Base-by-base conservation (phyloP, 2,797 vertebrate species). In the Podargus strigoides region DNA sequence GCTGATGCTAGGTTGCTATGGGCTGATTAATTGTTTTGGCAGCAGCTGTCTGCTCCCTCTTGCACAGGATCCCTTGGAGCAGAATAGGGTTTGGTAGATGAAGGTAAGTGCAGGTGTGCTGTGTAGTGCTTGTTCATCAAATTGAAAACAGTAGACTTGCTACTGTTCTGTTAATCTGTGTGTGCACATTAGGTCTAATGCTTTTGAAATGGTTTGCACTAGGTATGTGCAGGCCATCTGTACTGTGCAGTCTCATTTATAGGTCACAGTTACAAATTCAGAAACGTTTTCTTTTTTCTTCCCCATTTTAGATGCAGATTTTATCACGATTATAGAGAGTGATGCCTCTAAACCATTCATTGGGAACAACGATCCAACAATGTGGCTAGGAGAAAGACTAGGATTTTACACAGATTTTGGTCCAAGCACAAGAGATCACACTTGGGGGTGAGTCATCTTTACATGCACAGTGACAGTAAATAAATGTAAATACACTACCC, bases 391-490 rank as follows among this genome's bases (percentile, higher is more conserved):
- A 52, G 97, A 98, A 95, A 97, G 88, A 68, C 12, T 98, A 85
- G 98, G 97, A 56, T 98, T 98, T 97, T 98, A 98, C 60, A 98
- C 97, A 14, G 97, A 98, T 92, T 98, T 98, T 95, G 97, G 98
- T 67, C 97, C 98, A 50, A 98, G 98, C 73, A 95, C 98, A 47
- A 97, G 97, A 92, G 98, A 98, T 94, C 98, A 98, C 94, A 98
- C 98, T 6, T 98, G 98, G 97, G 98, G 97, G 97, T 98, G 90
- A 97, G 97, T 95, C 36, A 52, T 13, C 47, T 68, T 86, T 77
- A 37, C 39, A 18, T 26, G 14, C 22, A 41, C n/a, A 68, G 39
- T 26, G 42, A 52, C 16, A 11, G 9, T 58, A 78, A 84, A 49
- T 58, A 68, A 12, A 36, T 52, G 19, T 66, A 73, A 90, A 79